Base-by-base conservation (phyloP, 2,113 vertebrate species). In the Lampris megalopsis region DNA sequence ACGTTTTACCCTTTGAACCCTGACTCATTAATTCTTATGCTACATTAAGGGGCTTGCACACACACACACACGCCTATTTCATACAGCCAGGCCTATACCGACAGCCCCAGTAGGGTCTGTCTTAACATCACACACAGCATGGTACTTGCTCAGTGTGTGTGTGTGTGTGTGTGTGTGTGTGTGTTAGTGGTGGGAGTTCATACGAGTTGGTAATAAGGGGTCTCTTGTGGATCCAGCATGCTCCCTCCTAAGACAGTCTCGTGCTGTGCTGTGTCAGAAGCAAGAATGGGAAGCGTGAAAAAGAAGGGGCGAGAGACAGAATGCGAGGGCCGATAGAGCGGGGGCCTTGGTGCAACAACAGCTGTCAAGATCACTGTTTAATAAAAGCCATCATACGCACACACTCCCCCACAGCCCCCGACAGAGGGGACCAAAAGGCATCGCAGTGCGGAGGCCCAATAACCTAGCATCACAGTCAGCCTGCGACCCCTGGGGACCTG, bases 281-380 rank as follows among this genome's bases (percentile, higher is more conserved):
- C 64, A 70, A 65, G 11, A 68, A 73, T 72, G 60, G 70, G 65
- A 79, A 11, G 76, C 71, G 60, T 61, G 38, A 77, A 61, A 86
- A 67, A 61, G 56, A 67, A 61, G 56, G 53, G 58, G 65, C 71
- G 66, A 83, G 64, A 59, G 68, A 78, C 48, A 59, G 38, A n/a
- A 42, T 56, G 70, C 68, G 82, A 75, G 49, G 41, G 42, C 56
- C 45, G 36, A 9, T 68, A 69, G 85, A 75, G 77, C 77, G 83
- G 2, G 54, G 75, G 61, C 49, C 54, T 71, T 13, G 53, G 66
- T 64, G 67, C 69, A 85, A 90, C 88, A 93, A 91, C 94, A 94
- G 94, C 93, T 94, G 94, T 88, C 88, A 79, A 84, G 88, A 94
- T 92, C 91, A 93, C 81, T 71, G 83, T 90, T 91, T 90, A 92